These are phyloP conservation scores for Balaenoptera acutorostrata DNA, from an alignment of 2,113 vertebrate species.

Conservation along the genomic window DNA sequence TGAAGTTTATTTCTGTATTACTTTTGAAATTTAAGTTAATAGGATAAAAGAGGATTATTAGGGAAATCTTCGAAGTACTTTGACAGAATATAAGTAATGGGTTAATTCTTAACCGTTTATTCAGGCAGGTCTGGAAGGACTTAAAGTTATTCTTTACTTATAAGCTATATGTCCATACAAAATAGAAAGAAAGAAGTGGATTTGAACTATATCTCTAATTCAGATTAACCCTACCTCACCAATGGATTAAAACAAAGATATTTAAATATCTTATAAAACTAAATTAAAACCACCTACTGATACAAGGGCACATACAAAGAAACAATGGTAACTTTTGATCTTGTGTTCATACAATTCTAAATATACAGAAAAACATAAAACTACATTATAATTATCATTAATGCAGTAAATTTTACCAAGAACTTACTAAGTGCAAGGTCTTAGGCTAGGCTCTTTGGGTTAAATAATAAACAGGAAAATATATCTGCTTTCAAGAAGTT, in stretches of 20 bases:
- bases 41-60: not conserved
- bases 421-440: not conserved
- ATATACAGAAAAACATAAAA: not conserved
- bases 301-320: not conserved
- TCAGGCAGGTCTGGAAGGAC: not conserved
- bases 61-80: not conserved
- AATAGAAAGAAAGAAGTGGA: not conserved
- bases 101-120: not conserved
- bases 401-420: not conserved
- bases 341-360: not conserved
- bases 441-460: not conserved
- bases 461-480: not conserved
- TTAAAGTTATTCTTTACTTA: not conserved
- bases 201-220: not conserved
- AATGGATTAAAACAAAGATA: not conserved
- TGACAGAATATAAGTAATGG: not conserved
- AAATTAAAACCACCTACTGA: not conserved
- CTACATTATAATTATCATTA: not conserved
- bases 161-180: not conserved
- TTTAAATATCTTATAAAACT: not conserved
- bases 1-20: not conserved
- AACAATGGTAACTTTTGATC: not conserved
- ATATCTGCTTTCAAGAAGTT: not conserved
- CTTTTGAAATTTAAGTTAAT: not conserved
- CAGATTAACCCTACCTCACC: not conserved